Percentiles rank a stretch among this genome's conserved stretches.
phyloP scores from a whole-genome alignment of 30 jellyfish, hydroid and myxozoan genomes.

The Turritopsis rubra region DNA sequence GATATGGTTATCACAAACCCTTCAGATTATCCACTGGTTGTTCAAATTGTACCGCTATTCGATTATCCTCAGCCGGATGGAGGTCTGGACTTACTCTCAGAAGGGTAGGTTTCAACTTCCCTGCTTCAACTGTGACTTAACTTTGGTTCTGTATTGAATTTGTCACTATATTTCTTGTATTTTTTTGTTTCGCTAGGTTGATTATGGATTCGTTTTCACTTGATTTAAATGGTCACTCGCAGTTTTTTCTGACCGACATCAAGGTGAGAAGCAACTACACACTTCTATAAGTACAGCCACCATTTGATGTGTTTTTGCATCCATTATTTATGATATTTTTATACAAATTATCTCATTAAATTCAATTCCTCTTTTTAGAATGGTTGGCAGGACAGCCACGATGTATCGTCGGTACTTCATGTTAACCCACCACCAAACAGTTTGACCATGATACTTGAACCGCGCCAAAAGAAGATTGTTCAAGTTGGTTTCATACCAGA shows the following conservation, averaged over 20 bases:
- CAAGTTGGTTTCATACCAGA: constrained; percentile 77
- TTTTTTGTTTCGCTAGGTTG: constrained; percentile 42
- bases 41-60: constrained; percentile 72
- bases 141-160: not conserved
- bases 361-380: constrained; percentile 10
- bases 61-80: constrained; percentile 97
- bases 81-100: constrained; percentile 92
- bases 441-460: constrained; percentile 59
- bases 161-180: not conserved
- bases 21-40: constrained; percentile 89
- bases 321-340: not conserved
- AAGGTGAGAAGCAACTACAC: constrained; percentile 36
- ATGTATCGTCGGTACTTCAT: constrained; percentile 33
- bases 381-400: constrained; percentile 24
- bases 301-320: not conserved
- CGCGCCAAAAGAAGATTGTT: constrained; percentile 66
- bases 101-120: constrained; percentile 43
- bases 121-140: not conserved
- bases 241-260: constrained; percentile 61
- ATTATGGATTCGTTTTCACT: constrained; percentile 89
- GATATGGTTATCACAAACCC: constrained; percentile 76
- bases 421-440: constrained; percentile 72
- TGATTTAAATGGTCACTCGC: constrained; percentile 75
- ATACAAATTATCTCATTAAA: not conserved
- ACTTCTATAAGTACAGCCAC: not conserved